Conservation (phyloP, 2,888 invertebrate species). For the Nasonia oneida region DNA sequence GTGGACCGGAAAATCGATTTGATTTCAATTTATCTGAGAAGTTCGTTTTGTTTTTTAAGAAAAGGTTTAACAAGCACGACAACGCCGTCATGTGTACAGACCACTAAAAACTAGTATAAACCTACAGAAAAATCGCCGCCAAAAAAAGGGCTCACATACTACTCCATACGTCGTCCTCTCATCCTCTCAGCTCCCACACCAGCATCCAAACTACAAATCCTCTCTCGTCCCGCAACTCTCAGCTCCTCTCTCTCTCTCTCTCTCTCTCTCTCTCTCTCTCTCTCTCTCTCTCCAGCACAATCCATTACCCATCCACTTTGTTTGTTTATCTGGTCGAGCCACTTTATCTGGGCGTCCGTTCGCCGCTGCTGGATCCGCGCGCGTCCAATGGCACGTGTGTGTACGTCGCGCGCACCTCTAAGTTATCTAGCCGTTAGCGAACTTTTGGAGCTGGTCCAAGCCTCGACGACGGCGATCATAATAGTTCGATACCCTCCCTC, state of each 20-base stretch:
- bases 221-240: background rate
- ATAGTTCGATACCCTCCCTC: conserved; percentile 69
- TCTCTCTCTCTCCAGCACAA: conserved; percentile 24
- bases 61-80: no score
- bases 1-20: no score
- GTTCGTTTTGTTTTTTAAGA: no score
- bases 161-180: background rate
- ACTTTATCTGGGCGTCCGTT: conserved; percentile 43
- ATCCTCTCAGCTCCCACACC: background rate
- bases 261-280: background rate
- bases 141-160: background rate
- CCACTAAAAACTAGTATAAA: background rate
- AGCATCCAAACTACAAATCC: background rate
- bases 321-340: conserved; percentile 48
- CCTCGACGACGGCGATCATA: conserved; percentile 63
- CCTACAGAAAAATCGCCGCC: background rate
- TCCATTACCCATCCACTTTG: conserved; percentile 54
- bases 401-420: conserved; percentile 62
- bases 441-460: conserved; percentile 65
- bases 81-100: background rate
- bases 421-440: conserved; percentile 67
- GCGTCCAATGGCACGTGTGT: background rate
- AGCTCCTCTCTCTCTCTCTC: background rate
- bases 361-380: background rate
- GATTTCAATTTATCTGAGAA: no score